These are phyloP conservation scores for Folsomia manolachei DNA, from an alignment of 2,888 invertebrate species.

Conservation along the genomic window DNA sequence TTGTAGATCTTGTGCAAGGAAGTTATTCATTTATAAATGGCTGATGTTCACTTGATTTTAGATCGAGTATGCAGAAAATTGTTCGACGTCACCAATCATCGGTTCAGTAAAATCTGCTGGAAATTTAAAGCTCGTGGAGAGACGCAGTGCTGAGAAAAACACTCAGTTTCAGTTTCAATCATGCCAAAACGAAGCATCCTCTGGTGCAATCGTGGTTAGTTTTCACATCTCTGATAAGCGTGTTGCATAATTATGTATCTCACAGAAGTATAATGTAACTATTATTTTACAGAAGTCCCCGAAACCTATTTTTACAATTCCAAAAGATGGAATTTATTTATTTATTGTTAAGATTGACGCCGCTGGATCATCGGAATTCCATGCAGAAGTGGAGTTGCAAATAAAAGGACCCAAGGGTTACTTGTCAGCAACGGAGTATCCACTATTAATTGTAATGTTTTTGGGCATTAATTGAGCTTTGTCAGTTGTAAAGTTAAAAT, in stretches of 20 bases:
- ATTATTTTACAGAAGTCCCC: conserved; percentile 49
- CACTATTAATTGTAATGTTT: conserved; percentile 68
- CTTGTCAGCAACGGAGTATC: conserved; percentile 85
- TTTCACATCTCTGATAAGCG: neutral
- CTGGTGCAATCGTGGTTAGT: neutral
- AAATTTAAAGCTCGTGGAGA: too few relatives aligned
- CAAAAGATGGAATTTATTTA: conserved; percentile 71
- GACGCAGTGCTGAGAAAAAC: neutral
- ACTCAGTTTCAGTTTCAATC: neutral
- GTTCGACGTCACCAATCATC: neutral
- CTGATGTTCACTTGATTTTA: too few relatives aligned
- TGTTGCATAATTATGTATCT: too few relatives aligned
- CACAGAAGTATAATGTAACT: neutral
- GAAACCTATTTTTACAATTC: conserved; percentile 61
- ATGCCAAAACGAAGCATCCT: neutral
- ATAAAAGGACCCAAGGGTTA: conserved; percentile 76
- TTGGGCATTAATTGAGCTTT: neutral
- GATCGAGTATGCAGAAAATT: conserved; percentile 1
- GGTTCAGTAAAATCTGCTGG: neutral
- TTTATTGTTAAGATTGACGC: conserved; percentile 59
- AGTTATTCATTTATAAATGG: neutral
- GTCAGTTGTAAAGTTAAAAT: neutral
- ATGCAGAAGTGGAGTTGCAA: conserved; percentile 65
- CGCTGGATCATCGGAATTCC: conserved; percentile 56
- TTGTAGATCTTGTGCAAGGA: neutral